A percentile compares a stretch with the other conserved stretches of the same genome.
Evolutionary conservation across 1,140 invertebrate genomes (phyloP).

Genomic region (Drosophila funebris): DNA sequence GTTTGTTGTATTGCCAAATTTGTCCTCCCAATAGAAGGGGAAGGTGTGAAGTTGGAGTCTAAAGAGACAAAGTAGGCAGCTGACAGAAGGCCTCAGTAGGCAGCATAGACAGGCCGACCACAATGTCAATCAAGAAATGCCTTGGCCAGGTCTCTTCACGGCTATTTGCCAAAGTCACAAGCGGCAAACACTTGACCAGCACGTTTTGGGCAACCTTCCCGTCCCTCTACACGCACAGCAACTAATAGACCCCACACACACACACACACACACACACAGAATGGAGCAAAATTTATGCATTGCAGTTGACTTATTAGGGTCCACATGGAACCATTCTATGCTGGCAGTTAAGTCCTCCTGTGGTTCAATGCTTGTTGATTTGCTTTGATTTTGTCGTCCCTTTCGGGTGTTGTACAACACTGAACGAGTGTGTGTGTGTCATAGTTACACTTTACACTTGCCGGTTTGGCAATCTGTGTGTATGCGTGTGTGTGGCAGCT

Average conservation of each 20-base stretch:
- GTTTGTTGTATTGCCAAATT: slow-evolving; percentile 65
- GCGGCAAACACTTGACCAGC: slow-evolving; percentile 63
- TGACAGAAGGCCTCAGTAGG: slow-evolving; percentile 18
- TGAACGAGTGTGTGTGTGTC: slow-evolving; percentile 54
- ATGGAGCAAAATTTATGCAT: slow-evolving; percentile 68
- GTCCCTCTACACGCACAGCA: background rate
- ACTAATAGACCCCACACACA: slow-evolving; percentile 8
- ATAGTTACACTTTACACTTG: slow-evolving; percentile 43
- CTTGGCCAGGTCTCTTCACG: slow-evolving; percentile 32
- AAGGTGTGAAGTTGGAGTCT: slow-evolving; percentile 10
- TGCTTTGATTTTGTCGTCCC: slow-evolving; percentile 60
- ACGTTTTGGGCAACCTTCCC: slow-evolving; percentile 11
- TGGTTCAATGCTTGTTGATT: slow-evolving; percentile 4
- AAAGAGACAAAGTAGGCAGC: slow-evolving; percentile 17
- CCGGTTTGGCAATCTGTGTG: background rate
- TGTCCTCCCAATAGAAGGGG: slow-evolving; percentile 31
- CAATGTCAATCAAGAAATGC: slow-evolving; percentile 74
- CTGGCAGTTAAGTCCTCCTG: background rate
- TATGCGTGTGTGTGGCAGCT: background rate
- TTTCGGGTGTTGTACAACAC: slow-evolving; percentile 39
- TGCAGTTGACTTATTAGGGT: slow-evolving; percentile 77
- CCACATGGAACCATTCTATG: slow-evolving; percentile 26
- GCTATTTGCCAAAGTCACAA: slow-evolving; percentile 64
- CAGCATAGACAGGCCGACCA: slow-evolving; percentile 40
- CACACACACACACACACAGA: slow-evolving; percentile 9